Percentiles rank a stretch among this genome's conserved stretches.
Evolutionary conservation across 2,888 invertebrate genomes (phyloP).

Genomic region (Mycalesis mineus): DNA sequence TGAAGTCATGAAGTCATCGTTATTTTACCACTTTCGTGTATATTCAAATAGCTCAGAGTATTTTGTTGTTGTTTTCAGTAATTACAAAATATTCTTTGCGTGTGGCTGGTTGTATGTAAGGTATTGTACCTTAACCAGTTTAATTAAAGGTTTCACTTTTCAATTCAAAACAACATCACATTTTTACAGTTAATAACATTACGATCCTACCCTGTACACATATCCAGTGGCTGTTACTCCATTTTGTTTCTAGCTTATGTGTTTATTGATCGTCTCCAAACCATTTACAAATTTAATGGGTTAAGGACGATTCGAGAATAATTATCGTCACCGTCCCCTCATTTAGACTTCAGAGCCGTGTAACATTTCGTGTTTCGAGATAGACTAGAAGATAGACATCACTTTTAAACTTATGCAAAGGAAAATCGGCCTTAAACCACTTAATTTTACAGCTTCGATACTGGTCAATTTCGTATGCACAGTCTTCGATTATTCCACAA

Average conservation of each 20-base stretch:
- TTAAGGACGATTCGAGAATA: conserved; percentile 22
- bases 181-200: conserved; percentile 66
- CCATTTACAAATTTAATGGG: conserved; percentile 27
- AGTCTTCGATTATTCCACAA: conserved; percentile 36
- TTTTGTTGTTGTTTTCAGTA: conserved; percentile 82
- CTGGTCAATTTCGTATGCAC: conserved; percentile 47
- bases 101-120: conserved; percentile 91
- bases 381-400: conserved; percentile 34
- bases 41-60: conserved; percentile 63
- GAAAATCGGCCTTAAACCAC: conserved; percentile 30
- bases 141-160: conserved; percentile 64
- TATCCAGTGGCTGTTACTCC: conserved; percentile 41
- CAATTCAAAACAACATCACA: conserved; percentile 65
- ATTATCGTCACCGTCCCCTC: conserved; percentile 12
- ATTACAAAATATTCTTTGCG: conserved; percentile 90
- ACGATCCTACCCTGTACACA: conserved; percentile 46
- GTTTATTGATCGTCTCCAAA: conserved; percentile 14
- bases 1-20: neutral
- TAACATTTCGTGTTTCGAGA: conserved; percentile 17
- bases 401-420: conserved; percentile 26
- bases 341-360: conserved; percentile 13
- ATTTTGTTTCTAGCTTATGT: conserved; percentile 34
- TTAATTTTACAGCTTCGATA: conserved; percentile 32
- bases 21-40: neutral
- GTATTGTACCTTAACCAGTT: conserved; percentile 79